Evolutionary conservation across 2,888 invertebrate genomes (phyloP), one percentile per base, ranked within the genome.

Genomic region (Saturnia japonica): DNA sequence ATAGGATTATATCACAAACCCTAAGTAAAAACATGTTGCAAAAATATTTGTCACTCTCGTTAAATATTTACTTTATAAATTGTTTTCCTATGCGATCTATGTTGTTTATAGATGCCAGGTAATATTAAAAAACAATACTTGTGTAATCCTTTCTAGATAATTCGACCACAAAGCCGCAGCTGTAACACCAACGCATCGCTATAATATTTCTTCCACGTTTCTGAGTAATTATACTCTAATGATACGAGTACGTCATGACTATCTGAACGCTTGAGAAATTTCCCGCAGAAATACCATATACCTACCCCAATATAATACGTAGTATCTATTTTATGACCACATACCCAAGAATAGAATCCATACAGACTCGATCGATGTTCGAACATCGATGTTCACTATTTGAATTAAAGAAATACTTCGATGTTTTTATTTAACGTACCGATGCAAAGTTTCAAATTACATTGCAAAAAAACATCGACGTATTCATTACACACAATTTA

Each of bases 101-200:
- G 64, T 40, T 40, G 64, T 40, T 40, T n/a, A 40, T 40, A n/a
- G 19, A 64, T 40, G 40, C 40, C n/a, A 40, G 6, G 40, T 40
- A 64, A 64, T 12, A 40, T 40, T 9, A 64, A n/a, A n/a, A n/a
- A 40, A 60, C 57, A 14, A 60, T 9, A 28, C 25, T 60, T 60
- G 14, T 60, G 57, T 28, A 60, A 60, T 60, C 57, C 14, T 64
- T 64, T 64, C 40, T 64, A 40, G 19, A 40, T 60, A 60, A 60
- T 60, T 60, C 57, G 19, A 60, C 28, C 64, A 19, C 40, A n/a
- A n/a, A 68, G 54, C 51, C 57, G 28, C 34, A 40, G n/a, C 62
- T 62, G 40, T 64, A 40, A 40, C n/a, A 64, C 40, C 40, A 40
- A 64, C 57, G 28, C 28, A 60, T 28, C 57, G 57, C 14, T 28